Conservation (phyloP, 2,797 vertebrate species). For the Chrosomus eos region DNA sequence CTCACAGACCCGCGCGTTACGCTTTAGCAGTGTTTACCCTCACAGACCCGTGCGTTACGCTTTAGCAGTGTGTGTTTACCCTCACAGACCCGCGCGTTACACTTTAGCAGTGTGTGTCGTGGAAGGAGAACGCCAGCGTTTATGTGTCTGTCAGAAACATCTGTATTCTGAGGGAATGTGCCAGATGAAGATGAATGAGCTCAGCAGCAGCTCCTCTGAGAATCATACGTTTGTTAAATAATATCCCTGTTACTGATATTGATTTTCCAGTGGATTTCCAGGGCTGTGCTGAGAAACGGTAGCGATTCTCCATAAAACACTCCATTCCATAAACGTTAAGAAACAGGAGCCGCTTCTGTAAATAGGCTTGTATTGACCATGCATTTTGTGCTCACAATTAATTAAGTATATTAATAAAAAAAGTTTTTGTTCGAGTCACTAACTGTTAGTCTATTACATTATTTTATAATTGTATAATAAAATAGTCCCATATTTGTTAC, state of each 20-base stretch:
- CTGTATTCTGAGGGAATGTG: not conserved
- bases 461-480: too few species aligned
- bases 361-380: not conserved
- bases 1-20: too few species aligned
- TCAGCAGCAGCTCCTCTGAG: not conserved
- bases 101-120: too few species aligned
- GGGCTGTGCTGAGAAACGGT: not conserved
- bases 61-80: too few species aligned
- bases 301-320: not conserved
- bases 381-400: too few species aligned
- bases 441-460: too few species aligned
- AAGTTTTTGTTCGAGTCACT: too few species aligned
- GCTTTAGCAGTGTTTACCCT: too few species aligned
- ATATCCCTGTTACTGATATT: not conserved
- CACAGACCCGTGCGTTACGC: too few species aligned
- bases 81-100: too few species aligned
- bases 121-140: not conserved
- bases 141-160: not conserved
- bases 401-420: too few species aligned
- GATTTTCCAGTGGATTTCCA: not conserved
- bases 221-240: not conserved
- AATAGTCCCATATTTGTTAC: not conserved
- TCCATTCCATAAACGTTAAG: not conserved
- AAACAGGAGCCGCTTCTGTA: not conserved
- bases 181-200: not conserved